Conservation (phyloP, 2,113 vertebrate genomes). For the Raja brachyura region DNA sequence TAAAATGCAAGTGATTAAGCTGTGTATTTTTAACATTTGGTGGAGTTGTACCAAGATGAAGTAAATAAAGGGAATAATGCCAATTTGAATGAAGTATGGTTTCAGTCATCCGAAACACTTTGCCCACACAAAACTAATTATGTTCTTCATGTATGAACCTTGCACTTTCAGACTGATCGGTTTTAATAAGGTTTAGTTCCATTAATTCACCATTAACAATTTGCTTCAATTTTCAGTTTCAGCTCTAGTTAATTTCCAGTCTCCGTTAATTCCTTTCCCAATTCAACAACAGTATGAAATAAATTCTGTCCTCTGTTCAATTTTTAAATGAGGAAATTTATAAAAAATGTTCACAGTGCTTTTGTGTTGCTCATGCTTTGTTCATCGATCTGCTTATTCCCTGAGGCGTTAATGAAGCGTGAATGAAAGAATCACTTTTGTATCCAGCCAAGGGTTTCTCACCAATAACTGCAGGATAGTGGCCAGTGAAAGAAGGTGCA, state of each 20-base stretch:
- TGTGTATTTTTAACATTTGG: background rate
- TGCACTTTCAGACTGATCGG: background rate
- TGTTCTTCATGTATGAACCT: slow-evolving; percentile 1
- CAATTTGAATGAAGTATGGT: background rate
- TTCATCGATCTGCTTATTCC: background rate
- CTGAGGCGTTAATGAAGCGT: background rate
- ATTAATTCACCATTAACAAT: slow-evolving; percentile 26
- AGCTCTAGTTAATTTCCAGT: background rate
- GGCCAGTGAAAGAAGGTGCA: background rate
- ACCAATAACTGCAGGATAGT: background rate
- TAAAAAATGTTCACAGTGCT: background rate
- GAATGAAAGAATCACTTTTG: background rate
- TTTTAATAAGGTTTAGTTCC: slow-evolving; percentile 15
- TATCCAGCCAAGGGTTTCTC: background rate
- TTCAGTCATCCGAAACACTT: background rate
- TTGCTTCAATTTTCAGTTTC: slow-evolving; percentile 20
- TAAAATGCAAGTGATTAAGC: background rate
- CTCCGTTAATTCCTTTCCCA: slow-evolving; percentile 12
- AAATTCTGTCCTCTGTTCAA: slow-evolving; percentile 19
- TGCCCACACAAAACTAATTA: slow-evolving; percentile 17
- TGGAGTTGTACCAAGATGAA: background rate
- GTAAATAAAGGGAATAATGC: slow-evolving; percentile 18
- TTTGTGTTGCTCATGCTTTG: slow-evolving; percentile 3
- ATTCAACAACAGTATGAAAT: slow-evolving; percentile 28
- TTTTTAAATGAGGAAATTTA: slow-evolving; percentile 22